Evolutionary conservation across 2,113 vertebrate species (phyloP), one percentile per base, ranked within the genome.

Genomic region (Podarcis muralis): DNA sequence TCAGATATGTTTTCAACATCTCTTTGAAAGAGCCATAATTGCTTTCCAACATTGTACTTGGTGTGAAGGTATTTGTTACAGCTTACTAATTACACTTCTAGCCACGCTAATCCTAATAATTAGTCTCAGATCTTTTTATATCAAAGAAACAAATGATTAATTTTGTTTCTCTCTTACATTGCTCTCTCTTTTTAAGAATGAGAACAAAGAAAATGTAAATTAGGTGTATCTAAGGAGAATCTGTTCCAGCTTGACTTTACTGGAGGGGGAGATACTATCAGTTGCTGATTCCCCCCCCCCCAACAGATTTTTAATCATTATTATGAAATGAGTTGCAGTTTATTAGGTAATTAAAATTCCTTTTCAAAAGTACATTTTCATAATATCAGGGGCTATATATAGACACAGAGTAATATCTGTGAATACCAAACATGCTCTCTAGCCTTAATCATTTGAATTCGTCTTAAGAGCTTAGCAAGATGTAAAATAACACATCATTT

Each of bases 111-210:
- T 30, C 66, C 83, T 43, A 80, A 40, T 85, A 79, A 85, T 80
- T 81, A 71, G 25, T n/a, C 75, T 32, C 25, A 76, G 68, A 30
- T 32, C 27, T 59, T 71, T 77, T 84, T 66, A 27, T 77, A 59
- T 83, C 72, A 87, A 83, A 87, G 43, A 87, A 71, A 71, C 13
- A 48, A 87, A 78, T 62, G 62, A 43, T 87, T 90, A 59, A 77
- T 71, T 71, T 87, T 32, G 16, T 74, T 75, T 74, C 11, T 32
- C 62, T 62, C n/a, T 53, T 9, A n/a, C 15, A 57, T 59, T 83
- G 11, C 15, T 12, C 30, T 43, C 35, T 71, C 6, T 37, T 25
- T 35, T 79, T 43, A 78, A 23, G 68, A 87, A 77, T 88, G 43
- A 76, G 83, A 83, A 81, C 69, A 82, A 76, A 88, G 59, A 48